Evolutionary conservation across 2,888 invertebrate genomes (phyloP).

Genomic region (Agriopis aurantiaria): DNA sequence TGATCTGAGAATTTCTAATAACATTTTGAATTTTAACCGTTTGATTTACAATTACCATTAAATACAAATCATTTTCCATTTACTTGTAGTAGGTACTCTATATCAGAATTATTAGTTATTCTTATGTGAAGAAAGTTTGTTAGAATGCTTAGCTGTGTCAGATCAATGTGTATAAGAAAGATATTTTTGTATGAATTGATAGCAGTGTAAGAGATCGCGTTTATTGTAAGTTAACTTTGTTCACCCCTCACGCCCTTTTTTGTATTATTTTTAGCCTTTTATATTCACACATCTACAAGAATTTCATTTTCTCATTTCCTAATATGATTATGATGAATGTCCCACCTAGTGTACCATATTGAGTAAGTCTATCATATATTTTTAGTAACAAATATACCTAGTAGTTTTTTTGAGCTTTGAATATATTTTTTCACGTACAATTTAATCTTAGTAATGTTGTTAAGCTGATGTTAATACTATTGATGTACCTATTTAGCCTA

Average conservation of each 20-base stretch:
- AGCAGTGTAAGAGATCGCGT: slow-evolving; percentile 72
- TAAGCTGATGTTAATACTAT: slow-evolving; percentile 8
- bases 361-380: slow-evolving; percentile 64
- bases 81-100: slow-evolving; percentile 15
- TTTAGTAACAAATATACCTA: slow-evolving; percentile 39
- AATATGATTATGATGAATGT: slow-evolving; percentile 52
- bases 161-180: slow-evolving; percentile 78
- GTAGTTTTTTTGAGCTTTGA: slow-evolving; percentile 52
- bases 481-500: slow-evolving; percentile 6
- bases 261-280: slow-evolving; percentile 28
- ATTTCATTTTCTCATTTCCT: slow-evolving; percentile 31
- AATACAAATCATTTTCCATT: background rate
- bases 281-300: slow-evolving; percentile 3
- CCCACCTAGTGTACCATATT: slow-evolving; percentile 83
- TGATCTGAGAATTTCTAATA: slow-evolving; percentile 6
- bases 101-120: slow-evolving; percentile 4
- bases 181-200: slow-evolving; percentile 85
- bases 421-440: slow-evolving; percentile 47
- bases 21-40: slow-evolving; percentile 29
- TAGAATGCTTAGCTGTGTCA: slow-evolving; percentile 76
- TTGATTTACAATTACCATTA: background rate
- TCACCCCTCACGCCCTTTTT: slow-evolving; percentile 42
- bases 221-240: slow-evolving; percentile 61
- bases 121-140: slow-evolving; percentile 45
- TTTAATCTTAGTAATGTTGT: slow-evolving; percentile 16